These are phyloP conservation scores for Xerus inauris DNA, from an alignment of 2,113 vertebrate species.

Conservation along the genomic window DNA sequence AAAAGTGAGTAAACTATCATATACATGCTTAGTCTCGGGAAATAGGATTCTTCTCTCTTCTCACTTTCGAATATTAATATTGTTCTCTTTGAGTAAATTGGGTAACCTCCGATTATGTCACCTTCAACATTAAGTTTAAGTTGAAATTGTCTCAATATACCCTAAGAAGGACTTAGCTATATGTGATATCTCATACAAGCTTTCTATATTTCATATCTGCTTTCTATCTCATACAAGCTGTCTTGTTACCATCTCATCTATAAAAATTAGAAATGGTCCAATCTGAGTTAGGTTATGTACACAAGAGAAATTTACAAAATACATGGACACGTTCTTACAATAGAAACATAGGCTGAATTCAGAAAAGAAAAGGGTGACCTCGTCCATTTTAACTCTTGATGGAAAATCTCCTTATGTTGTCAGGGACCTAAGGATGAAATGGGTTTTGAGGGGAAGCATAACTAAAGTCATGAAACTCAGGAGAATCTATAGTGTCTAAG, in stretches of 20 bases:
- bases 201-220: no score
- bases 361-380: not conserved
- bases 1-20: no score
- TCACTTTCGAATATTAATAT: slow-evolving; percentile 10
- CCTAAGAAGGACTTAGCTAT: not conserved
- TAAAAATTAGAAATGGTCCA: not conserved
- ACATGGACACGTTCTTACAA: not conserved
- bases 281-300: not conserved
- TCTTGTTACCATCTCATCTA: not conserved
- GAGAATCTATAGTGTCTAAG: not conserved
- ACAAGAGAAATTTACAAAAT: not conserved
- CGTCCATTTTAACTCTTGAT: not conserved
- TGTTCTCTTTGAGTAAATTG: not conserved
- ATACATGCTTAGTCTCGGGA: not conserved
- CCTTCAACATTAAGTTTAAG: not conserved
- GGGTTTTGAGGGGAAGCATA: not conserved
- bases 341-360: not conserved
- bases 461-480: not conserved
- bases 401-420: not conserved
- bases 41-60: not conserved
- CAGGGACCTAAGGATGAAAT: not conserved
- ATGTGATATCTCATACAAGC: not conserved
- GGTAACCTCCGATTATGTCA: not conserved
- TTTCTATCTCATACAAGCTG: not conserved
- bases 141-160: not conserved